Evolutionary conservation across 2,888 invertebrate genomes (phyloP).

Genomic region (Dicycla oo): DNA sequence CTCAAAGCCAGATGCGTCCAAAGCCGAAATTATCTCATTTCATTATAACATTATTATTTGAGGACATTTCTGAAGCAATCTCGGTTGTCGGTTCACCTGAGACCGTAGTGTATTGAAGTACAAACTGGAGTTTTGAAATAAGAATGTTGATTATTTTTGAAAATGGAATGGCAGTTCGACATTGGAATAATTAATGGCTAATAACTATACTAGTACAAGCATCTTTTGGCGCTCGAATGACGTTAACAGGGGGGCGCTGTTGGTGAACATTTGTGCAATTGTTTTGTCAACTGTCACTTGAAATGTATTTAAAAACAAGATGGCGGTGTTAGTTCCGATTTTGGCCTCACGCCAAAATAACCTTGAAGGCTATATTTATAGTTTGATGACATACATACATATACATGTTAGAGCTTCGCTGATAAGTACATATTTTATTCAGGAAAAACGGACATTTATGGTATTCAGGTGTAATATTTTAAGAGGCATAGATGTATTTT

Average conservation of each 20-base stretch:
- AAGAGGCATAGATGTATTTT: not conserved
- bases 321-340: too few relatives aligned
- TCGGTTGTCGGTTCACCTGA: conserved; percentile 53
- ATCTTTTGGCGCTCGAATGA: too few relatives aligned
- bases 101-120: conserved; percentile 39
- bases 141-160: conserved; percentile 39
- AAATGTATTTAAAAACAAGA: not conserved
- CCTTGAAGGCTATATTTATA: too few relatives aligned
- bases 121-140: conserved; percentile 38
- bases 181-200: not conserved
- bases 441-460: not conserved
- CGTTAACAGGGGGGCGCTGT: too few relatives aligned
- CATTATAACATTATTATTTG: conserved; percentile 69
- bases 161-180: not conserved
- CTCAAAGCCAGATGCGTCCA: conserved; percentile 68
- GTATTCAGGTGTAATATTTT: not conserved
- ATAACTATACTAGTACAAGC: too few relatives aligned
- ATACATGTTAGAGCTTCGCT: not conserved
- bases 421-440: not conserved
- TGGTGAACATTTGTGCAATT: not conserved
- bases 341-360: not conserved
- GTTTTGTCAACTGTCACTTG: not conserved
- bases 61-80: conserved; percentile 69
- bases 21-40: conserved; percentile 68
- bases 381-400: not conserved